phyloP scores from a whole-genome alignment of 2,797 vertebrate genomes.

The Macrochelys suwanniensis region DNA sequence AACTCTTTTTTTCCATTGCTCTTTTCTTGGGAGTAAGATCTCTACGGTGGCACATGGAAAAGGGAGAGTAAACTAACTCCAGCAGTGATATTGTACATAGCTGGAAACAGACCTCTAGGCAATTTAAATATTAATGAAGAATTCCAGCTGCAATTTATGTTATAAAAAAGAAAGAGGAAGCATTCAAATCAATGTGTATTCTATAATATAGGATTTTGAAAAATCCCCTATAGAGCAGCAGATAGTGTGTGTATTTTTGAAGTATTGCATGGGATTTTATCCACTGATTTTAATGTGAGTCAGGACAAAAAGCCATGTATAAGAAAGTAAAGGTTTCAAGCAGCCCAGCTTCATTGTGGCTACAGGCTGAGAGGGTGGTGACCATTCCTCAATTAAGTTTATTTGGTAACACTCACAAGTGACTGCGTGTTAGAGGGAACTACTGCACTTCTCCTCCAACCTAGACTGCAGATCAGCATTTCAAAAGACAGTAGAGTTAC shows the following conservation, averaged over 20 bases:
- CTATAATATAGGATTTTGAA: background rate
- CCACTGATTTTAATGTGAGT: constrained; percentile 29
- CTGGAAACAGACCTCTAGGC: constrained; percentile 36
- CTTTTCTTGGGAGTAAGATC: constrained; percentile 47
- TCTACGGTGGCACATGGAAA: constrained; percentile 40
- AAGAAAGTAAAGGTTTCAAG: constrained; percentile 19
- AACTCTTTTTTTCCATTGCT: background rate
- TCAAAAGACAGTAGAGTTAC: constrained; percentile 21
- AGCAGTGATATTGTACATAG: constrained; percentile 33
- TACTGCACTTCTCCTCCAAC: constrained; percentile 37
- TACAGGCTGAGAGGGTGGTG: constrained; percentile 51
- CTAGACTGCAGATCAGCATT: constrained; percentile 38
- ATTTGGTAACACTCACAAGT: constrained; percentile 48
- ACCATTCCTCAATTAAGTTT: constrained; percentile 63
- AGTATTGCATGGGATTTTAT: constrained; percentile 15
- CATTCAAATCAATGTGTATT: background rate
- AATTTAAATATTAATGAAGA: constrained; percentile 71
- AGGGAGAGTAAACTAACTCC: constrained; percentile 63
- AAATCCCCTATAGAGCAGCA: background rate
- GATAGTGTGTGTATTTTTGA: background rate
- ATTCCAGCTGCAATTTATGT: constrained; percentile 32
- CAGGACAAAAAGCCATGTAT: constrained; percentile 46
- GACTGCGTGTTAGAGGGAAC: constrained; percentile 50
- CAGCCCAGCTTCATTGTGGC: constrained; percentile 38
- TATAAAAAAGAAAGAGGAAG: constrained; percentile 23